Conservation (phyloP, 2,888 invertebrate genomes). For the Argynnis bischoffii region DNA sequence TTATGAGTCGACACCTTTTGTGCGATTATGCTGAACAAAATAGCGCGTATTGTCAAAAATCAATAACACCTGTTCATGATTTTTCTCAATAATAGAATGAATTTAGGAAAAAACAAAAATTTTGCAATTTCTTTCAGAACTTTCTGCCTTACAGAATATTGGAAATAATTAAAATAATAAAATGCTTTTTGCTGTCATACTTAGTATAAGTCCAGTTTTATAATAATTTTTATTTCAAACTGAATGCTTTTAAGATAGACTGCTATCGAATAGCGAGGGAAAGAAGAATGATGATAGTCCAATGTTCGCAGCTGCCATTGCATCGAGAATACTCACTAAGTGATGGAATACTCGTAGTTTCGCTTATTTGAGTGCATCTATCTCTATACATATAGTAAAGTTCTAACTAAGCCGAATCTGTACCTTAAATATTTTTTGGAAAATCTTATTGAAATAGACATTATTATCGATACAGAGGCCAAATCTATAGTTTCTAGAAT, state of each 20-base stretch:
- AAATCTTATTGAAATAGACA: no score
- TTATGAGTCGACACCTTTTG: conserved; percentile 73
- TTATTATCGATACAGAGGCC: no score
- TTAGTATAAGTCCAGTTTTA: background rate
- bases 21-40: conserved; percentile 39
- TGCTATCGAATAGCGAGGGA: conserved; percentile 39
- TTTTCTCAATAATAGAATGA: background rate
- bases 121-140: background rate
- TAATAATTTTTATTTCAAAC: conserved; percentile 19
- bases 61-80: conserved; percentile 22
- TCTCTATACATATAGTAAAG: no score
- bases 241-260: conserved; percentile 33
- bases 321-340: conserved; percentile 27
- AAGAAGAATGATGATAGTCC: conserved; percentile 50
- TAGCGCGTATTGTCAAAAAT: conserved; percentile 21
- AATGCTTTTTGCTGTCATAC: no score
- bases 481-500: no score
- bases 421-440: no score
- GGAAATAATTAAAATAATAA: no score
- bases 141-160: background rate
- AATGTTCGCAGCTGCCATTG: conserved; percentile 35
- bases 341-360: conserved; percentile 25
- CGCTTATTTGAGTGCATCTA: conserved; percentile 16
- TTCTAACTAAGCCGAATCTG: no score
- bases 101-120: no score